These are phyloP conservation scores for Laothoe populi DNA, from an alignment of 2,888 invertebrate species.

Conservation along the genomic window DNA sequence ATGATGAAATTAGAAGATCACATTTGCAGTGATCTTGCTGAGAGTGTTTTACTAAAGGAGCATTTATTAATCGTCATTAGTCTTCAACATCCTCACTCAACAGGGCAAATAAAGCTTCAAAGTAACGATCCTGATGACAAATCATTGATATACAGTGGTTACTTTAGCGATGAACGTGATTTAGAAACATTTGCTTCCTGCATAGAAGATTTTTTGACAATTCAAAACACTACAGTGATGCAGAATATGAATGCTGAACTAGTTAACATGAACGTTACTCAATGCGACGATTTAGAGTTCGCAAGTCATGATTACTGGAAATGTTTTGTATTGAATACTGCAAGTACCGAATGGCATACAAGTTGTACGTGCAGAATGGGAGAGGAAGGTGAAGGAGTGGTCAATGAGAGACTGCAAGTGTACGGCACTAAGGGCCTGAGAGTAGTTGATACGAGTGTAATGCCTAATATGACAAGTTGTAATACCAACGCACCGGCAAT, in stretches of 20 bases:
- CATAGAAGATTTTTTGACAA: slow-evolving; percentile 43
- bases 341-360: slow-evolving; percentile 84
- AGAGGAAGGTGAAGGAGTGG: slow-evolving; percentile 47
- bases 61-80: slow-evolving; percentile 36
- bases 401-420: slow-evolving; percentile 63
- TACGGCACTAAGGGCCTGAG: slow-evolving; percentile 82
- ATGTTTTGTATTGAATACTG: slow-evolving; percentile 60
- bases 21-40: slow-evolving; percentile 41
- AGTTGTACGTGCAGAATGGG: slow-evolving; percentile 60
- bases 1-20: slow-evolving; percentile 36
- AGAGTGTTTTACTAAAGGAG: slow-evolving; percentile 38
- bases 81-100: slow-evolving; percentile 53
- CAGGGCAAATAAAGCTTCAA: slow-evolving; percentile 46
- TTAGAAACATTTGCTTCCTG: slow-evolving; percentile 42
- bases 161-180: slow-evolving; percentile 44
- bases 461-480: slow-evolving; percentile 85
- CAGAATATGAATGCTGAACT: slow-evolving; percentile 41
- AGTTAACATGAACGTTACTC: slow-evolving; percentile 36
- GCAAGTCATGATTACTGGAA: slow-evolving; percentile 51
- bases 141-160: slow-evolving; percentile 45
- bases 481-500: slow-evolving; percentile 86
- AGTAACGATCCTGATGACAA: slow-evolving; percentile 44
- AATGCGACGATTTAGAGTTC: slow-evolving; percentile 42
- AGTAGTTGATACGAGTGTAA: slow-evolving; percentile 87
- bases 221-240: slow-evolving; percentile 48